These are phyloP conservation scores for Ephydatia muelleri DNA, from an alignment of 37 sponge, comb jelly and placozoan genomes.

Conservation along the genomic window DNA sequence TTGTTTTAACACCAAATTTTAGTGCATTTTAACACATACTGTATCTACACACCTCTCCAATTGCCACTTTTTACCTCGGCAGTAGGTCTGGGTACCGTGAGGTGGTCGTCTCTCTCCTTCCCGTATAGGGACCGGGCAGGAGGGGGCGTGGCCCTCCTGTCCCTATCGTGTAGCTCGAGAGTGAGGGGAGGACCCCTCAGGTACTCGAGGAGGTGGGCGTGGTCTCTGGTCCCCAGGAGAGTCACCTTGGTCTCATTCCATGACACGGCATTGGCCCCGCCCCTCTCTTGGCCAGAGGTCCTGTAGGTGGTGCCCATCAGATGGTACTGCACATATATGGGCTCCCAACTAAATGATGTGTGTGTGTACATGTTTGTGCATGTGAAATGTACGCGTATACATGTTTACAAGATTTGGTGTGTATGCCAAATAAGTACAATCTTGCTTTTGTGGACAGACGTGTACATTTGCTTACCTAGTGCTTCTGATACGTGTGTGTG, in stretches of 20 bases:
- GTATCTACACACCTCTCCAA: slow-evolving; percentile 77
- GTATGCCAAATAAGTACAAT: too few species aligned
- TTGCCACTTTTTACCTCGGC: background rate
- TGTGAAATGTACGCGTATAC: too few species aligned
- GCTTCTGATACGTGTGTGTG: too few species aligned
- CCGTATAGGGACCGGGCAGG: slow-evolving; percentile 65
- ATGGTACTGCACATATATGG: slow-evolving; percentile 67
- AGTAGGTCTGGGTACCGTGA: slow-evolving; percentile 58
- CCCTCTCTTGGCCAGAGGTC: slow-evolving; percentile 46
- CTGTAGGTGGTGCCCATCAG: slow-evolving; percentile 42
- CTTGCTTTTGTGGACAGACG: too few species aligned
- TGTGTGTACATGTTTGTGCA: background rate
- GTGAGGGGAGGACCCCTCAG: slow-evolving; percentile 87
- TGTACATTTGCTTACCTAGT: too few species aligned
- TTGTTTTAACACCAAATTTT: too few species aligned
- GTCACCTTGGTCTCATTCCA: slow-evolving; percentile 72
- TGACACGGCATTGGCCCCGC: background rate
- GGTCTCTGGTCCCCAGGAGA: slow-evolving; percentile 72
- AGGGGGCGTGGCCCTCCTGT: slow-evolving; percentile 19
- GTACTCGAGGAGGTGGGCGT: slow-evolving; percentile 56
- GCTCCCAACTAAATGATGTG: slow-evolving; percentile 54
- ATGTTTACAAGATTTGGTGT: too few species aligned
- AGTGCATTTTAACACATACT: too few species aligned
- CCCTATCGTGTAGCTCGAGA: slow-evolving; percentile 87
- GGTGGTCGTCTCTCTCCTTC: slow-evolving; percentile 32